These are phyloP conservation scores for Meloidogyne floridensis DNA, from an alignment of 1,140 invertebrate genomes.

Conservation along the genomic window DNA sequence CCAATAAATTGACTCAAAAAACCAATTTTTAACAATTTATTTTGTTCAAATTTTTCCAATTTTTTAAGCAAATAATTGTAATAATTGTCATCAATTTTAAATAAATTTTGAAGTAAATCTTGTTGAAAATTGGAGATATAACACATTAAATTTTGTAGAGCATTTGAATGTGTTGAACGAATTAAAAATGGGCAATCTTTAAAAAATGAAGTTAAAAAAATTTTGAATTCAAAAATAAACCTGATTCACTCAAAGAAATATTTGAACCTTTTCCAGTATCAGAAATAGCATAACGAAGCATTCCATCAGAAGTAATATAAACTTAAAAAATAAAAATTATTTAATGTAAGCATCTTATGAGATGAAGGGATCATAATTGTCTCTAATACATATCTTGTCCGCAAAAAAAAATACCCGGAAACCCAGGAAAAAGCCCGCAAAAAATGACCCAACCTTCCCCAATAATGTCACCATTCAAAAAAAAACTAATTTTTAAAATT, in stretches of 20 bases:
- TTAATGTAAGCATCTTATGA: too few species aligned
- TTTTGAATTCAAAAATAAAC: background rate
- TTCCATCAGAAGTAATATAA: conserved; percentile 56
- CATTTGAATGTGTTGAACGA: background rate
- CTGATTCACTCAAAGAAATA: background rate
- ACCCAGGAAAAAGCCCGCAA: too few species aligned
- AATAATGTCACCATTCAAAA: too few species aligned
- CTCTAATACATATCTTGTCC: too few species aligned
- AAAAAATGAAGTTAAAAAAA: background rate
- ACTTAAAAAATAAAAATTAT: conserved; percentile 23
- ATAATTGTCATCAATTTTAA: background rate
- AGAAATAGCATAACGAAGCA: conserved; percentile 42
- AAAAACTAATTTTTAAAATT: background rate
- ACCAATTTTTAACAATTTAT: background rate
- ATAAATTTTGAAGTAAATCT: background rate
- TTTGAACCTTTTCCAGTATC: conserved; percentile 25
- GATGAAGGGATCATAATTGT: too few species aligned
- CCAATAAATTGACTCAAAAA: background rate
- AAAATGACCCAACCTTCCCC: too few species aligned
- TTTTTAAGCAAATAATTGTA: background rate
- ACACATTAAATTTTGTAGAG: background rate
- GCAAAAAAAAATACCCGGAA: too few species aligned
- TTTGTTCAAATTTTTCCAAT: background rate
- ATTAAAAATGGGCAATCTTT: conserved; percentile 20
- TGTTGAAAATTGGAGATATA: background rate